phyloP scores from a whole-genome alignment of 2,113 vertebrate genomes.

The Hydrolagus affinis region DNA sequence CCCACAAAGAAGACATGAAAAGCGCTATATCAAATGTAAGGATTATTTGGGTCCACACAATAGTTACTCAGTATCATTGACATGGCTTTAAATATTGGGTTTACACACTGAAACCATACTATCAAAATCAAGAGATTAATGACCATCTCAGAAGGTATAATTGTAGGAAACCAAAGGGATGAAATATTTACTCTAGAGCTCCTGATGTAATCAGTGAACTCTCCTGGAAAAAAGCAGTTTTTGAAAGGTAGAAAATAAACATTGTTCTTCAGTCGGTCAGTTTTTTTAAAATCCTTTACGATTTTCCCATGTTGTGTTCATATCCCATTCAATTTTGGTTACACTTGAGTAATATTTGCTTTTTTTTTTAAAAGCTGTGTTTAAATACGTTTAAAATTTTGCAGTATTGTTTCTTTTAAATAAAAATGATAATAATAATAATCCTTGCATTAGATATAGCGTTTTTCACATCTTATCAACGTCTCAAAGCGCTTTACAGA shows the following conservation, averaged over 20 bases:
- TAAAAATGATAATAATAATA: too few species aligned
- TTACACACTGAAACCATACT: not conserved
- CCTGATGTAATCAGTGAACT: not conserved
- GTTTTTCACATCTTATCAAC: too few species aligned
- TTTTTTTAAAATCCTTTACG: not conserved
- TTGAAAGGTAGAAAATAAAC: too few species aligned
- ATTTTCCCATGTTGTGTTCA: not conserved
- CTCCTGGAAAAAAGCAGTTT: not conserved
- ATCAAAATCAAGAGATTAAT: not conserved
- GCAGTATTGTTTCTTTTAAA: too few species aligned
- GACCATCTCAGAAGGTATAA: not conserved
- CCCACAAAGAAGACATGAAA: too few species aligned
- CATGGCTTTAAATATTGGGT: not conserved
- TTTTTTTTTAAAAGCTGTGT: not conserved
- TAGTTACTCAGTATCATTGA: not conserved
- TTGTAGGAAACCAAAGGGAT: not conserved
- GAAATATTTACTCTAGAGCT: not conserved
- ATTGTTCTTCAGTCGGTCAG: too few species aligned
- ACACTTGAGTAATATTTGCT: not conserved
- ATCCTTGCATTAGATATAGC: too few species aligned
- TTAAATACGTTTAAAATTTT: not conserved
- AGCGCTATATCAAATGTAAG: too few species aligned
- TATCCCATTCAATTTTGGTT: not conserved
- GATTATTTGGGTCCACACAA: not conserved
- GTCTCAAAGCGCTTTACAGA: too few species aligned